Conservation (phyloP, 1,140 invertebrate genomes). For the Mya arenaria region DNA sequence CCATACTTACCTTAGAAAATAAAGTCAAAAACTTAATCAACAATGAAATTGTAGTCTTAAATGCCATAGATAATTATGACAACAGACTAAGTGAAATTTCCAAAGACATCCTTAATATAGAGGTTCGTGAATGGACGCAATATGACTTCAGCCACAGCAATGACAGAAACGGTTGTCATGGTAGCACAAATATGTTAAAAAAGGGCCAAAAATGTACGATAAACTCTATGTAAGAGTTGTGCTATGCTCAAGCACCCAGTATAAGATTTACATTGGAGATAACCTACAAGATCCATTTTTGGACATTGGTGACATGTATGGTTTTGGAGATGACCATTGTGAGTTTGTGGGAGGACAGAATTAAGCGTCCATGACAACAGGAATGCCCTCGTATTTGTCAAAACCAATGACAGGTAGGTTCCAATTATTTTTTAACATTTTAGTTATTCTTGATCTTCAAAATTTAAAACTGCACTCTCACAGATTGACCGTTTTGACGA, state of each 20-base stretch:
- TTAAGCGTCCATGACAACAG: background rate
- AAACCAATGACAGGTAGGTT: background rate
- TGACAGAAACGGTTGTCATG: conserved; percentile 66
- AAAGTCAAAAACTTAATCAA: background rate
- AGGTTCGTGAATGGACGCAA: conserved; percentile 63
- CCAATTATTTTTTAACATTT: too few species aligned
- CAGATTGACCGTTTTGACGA: too few species aligned
- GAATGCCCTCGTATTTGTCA: background rate
- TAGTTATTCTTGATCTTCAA: too few species aligned
- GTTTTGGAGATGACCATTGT: conserved; percentile 76
- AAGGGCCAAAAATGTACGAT: conserved; percentile 53
- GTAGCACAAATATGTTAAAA: conserved; percentile 66
- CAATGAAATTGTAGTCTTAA: background rate
- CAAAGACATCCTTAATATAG: background rate
- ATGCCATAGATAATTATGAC: background rate
- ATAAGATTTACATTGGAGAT: conserved; percentile 75
- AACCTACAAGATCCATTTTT: conserved; percentile 67
- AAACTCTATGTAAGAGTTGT: conserved; percentile 73
- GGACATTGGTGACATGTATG: conserved; percentile 71
- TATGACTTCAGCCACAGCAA: conserved; percentile 68
- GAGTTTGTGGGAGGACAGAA: conserved; percentile 72
- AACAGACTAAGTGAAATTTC: background rate
- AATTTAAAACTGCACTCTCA: too few species aligned
- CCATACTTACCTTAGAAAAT: background rate
- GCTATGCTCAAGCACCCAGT: conserved; percentile 68